phyloP scores from a whole-genome alignment of 2,888 invertebrate species.

The Argynnis bischoffii region DNA sequence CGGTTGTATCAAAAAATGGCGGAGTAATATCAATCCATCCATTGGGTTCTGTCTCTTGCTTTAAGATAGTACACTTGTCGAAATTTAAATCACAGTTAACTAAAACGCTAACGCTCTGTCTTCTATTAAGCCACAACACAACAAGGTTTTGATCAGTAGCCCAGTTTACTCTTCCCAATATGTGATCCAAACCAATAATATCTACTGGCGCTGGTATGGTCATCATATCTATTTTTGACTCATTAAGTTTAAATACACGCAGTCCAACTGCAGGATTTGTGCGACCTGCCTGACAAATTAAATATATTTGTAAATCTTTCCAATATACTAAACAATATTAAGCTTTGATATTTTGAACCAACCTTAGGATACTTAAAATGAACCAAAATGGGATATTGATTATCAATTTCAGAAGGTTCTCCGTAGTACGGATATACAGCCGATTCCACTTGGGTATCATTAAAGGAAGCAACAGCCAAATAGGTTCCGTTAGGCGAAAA shows the following conservation, averaged over 20 bases:
- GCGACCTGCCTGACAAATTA: slow-evolving; percentile 84
- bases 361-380: slow-evolving; percentile 91
- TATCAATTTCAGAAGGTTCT: slow-evolving; percentile 74
- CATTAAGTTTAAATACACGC: slow-evolving; percentile 81
- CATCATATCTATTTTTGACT: slow-evolving; percentile 57
- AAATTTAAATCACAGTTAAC: slow-evolving; percentile 80
- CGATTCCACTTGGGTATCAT: slow-evolving; percentile 86
- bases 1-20: slow-evolving; percentile 78
- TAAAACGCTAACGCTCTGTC: slow-evolving; percentile 87
- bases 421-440: slow-evolving; percentile 87
- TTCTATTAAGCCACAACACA: slow-evolving; percentile 92
- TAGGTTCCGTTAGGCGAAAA: slow-evolving; percentile 87
- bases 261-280: slow-evolving; percentile 88
- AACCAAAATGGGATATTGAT: slow-evolving; percentile 86
- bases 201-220: slow-evolving; percentile 79
- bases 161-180: slow-evolving; percentile 89
- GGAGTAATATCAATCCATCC: slow-evolving; percentile 87
- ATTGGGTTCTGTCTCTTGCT: slow-evolving; percentile 77
- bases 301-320: slow-evolving; percentile 20
- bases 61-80: slow-evolving; percentile 67
- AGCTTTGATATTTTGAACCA: slow-evolving; percentile 42
- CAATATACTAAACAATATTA: background rate
- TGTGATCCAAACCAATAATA: slow-evolving; percentile 83
- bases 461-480: slow-evolving; percentile 87
- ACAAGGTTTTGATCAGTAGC: slow-evolving; percentile 84